These are phyloP conservation scores for Pyrgus malvae DNA, from an alignment of 2,888 invertebrate species.

Conservation along the genomic window DNA sequence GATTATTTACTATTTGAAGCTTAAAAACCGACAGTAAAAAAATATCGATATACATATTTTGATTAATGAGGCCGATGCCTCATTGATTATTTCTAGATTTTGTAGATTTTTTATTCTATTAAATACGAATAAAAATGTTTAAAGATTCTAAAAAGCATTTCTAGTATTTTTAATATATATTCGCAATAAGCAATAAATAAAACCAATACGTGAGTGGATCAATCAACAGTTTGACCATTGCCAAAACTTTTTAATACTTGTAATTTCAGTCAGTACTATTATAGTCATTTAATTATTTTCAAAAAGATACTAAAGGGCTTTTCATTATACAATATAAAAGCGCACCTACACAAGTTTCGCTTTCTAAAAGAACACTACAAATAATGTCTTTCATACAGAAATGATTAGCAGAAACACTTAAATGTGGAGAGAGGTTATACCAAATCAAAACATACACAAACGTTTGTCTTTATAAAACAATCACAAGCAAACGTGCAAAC, in stretches of 20 bases:
- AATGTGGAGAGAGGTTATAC: slow-evolving; percentile 60
- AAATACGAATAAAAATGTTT: too few relatives aligned
- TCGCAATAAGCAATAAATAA: neutral
- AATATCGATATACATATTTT: too few relatives aligned
- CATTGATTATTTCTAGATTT: too few relatives aligned
- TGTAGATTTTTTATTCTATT: too few relatives aligned
- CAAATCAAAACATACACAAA: slow-evolving; percentile 61
- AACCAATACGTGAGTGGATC: neutral
- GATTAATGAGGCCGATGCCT: too few relatives aligned
- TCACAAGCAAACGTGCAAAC: slow-evolving; percentile 43
- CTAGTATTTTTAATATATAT: too few relatives aligned
- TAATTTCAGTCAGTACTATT: neutral
- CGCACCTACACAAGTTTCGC: neutral
- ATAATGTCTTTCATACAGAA: slow-evolving; percentile 5
- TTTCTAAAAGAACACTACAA: neutral
- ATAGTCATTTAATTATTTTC: neutral
- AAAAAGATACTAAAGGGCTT: neutral
- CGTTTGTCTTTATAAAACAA: slow-evolving; percentile 40
- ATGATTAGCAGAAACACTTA: slow-evolving; percentile 42
- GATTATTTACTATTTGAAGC: too few relatives aligned
- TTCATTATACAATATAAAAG: neutral
- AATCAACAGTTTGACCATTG: slow-evolving; percentile 10
- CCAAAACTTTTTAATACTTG: slow-evolving; percentile 8
- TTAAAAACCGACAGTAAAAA: too few relatives aligned
- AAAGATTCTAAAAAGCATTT: too few relatives aligned